Evolutionary conservation across 2,113 vertebrate species (phyloP), one percentile per base, ranked within the genome.

Genomic region (Nothobranchius kuhntae): DNA sequence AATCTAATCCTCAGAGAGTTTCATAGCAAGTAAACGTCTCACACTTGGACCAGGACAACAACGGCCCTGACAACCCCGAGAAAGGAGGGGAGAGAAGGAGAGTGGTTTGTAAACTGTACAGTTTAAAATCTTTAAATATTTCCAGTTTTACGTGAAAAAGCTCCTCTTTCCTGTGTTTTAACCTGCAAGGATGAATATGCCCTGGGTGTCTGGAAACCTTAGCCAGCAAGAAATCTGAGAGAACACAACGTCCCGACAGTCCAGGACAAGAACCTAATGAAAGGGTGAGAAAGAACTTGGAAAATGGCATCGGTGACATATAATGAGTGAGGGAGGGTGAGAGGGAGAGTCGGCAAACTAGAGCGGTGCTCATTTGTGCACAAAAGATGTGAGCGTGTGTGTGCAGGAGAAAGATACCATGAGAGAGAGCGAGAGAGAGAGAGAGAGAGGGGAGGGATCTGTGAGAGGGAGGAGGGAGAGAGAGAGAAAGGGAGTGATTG

Each of bases 321-420:
- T 53, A 68, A 65, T 71, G 76, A 76, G 47, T 30, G 67, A 71
- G 65, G 35, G 63, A 71, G 71, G 73, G 78, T 45, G 66, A 77
- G 65, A 76, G 56, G 36, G 78, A 83, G 82, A 89, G 77, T 78
- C 73, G 70, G 80, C 68, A 75, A 73, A 62, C 12, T 36, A 65
- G 83, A 78, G 75, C 65, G 68, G 70, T n/a, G 59, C 79, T 87
- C 80, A 89, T 89, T 92, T 85, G 75, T 61, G 77, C 82, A 86
- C 78, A 80, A 86, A 87, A 75, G 74, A 76, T 6, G 65, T 67
- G 69, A 59, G 74, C 38, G 7, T 56, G 75, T 47, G 65, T 24
- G 55, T 21, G 68, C n/a, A 40, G 17, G 53, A 75, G 51, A 65
- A 52, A 57, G 46, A 65, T 30, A 54, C 40, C 7, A 44, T 55